Conservation (phyloP, 2,797 vertebrate species). For the Rhinella marina region DNA sequence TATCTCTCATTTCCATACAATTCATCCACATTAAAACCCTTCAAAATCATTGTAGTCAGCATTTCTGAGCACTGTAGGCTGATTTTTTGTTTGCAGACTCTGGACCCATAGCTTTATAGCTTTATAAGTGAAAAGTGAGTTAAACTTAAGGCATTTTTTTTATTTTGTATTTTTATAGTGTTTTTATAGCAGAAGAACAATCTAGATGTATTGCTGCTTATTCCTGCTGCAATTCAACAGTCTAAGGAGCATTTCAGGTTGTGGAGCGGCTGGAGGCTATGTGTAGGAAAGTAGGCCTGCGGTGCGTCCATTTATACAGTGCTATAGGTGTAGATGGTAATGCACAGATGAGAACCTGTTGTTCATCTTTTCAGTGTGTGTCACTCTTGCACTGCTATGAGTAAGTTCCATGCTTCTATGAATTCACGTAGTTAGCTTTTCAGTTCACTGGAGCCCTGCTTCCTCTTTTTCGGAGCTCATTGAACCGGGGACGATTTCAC, state of each 20-base stretch:
- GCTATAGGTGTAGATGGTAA: not conserved
- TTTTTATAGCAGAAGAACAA: not conserved
- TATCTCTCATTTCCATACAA: not conserved
- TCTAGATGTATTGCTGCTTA: not conserved
- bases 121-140: not conserved
- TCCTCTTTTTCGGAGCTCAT: conserved; percentile 43
- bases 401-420: conserved; percentile 29
- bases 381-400: not conserved
- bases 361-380: not conserved
- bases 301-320: not conserved
- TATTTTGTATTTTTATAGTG: not conserved
- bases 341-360: not conserved
- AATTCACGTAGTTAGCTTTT: conserved; percentile 17
- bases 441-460: conserved; percentile 39
- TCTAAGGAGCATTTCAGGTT: not conserved
- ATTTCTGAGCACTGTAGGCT: not conserved
- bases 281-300: not conserved
- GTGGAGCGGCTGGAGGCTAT: conserved; percentile 20
- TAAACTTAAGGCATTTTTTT: not conserved
- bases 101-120: no score
- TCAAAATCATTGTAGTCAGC: not conserved
- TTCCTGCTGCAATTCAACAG: conserved; percentile 24
- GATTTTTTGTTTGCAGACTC: not conserved
- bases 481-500: conserved; percentile 50
- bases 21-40: not conserved